These are phyloP conservation scores for Gymnorhina tibicen DNA, from an alignment of 2,113 vertebrate species.

Conservation along the genomic window DNA sequence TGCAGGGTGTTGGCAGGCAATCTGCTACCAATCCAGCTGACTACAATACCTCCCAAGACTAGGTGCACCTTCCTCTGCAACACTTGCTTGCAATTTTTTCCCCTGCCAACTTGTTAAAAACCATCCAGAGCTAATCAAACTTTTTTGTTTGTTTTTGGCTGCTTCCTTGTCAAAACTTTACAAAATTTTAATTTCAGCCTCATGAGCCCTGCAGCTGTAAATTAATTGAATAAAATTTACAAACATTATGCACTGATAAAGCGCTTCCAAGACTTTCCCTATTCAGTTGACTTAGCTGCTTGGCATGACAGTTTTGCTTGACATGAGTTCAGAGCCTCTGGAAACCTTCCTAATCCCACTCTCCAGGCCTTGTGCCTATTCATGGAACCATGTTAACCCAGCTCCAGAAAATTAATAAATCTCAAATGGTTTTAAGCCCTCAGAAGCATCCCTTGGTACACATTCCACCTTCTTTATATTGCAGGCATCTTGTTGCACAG, in stretches of 20 bases:
- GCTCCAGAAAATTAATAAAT: slow-evolving; percentile 71
- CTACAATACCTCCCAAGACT: neutral
- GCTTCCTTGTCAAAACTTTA: slow-evolving; percentile 69
- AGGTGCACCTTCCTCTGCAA: neutral
- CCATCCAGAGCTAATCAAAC: slow-evolving; percentile 47
- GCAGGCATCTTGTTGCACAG: neutral
- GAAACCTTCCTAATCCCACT: slow-evolving; percentile 74
- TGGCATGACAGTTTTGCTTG: slow-evolving; percentile 67
- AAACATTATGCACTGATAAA: slow-evolving; percentile 71
- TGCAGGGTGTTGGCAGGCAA: neutral
- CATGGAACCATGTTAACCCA: slow-evolving; percentile 62
- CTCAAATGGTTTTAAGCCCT: slow-evolving; percentile 57
- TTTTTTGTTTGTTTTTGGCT: slow-evolving; percentile 52
- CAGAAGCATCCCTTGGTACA: slow-evolving; percentile 22
- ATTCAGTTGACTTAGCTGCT: slow-evolving; percentile 61
- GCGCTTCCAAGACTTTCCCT: slow-evolving; percentile 52
- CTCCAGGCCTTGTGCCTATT: slow-evolving; percentile 69
- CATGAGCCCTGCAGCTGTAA: slow-evolving; percentile 72
- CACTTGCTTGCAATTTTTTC: neutral
- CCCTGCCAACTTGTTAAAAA: slow-evolving; percentile 45
- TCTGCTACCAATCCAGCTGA: neutral
- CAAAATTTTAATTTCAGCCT: slow-evolving; percentile 72
- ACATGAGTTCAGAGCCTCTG: slow-evolving; percentile 72
- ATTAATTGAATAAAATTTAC: slow-evolving; percentile 80
- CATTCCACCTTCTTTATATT: slow-evolving; percentile 11